These are phyloP conservation scores for Anastatus disparis DNA, from an alignment of 1,140 invertebrate species.

Conservation along the genomic window DNA sequence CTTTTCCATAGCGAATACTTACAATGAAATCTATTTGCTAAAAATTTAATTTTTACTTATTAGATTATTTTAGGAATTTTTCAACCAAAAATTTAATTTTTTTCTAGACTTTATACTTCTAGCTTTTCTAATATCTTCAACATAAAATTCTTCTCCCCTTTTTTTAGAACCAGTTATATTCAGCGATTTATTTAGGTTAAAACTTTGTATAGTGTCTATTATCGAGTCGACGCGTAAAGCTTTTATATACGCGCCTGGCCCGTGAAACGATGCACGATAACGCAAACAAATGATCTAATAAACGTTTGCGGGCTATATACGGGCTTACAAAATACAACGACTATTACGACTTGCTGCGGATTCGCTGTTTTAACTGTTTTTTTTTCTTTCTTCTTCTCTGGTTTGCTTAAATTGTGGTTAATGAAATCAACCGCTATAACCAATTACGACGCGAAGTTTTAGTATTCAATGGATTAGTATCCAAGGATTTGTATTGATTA, in stretches of 20 bases:
- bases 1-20: too few species aligned
- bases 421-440: slow-evolving; percentile 7
- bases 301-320: too few species aligned
- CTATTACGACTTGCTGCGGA: background rate
- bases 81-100: too few species aligned
- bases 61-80: too few species aligned
- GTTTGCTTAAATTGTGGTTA: slow-evolving; percentile 16
- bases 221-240: slow-evolving; percentile 4
- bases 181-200: slow-evolving; percentile 15
- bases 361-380: slow-evolving; percentile 5
- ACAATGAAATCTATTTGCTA: too few species aligned
- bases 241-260: background rate
- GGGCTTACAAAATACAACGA: background rate
- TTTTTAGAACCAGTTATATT: background rate
- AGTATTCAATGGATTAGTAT: too few species aligned
- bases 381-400: background rate
- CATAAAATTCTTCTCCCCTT: background rate
- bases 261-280: slow-evolving; percentile 21
- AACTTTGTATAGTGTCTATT: background rate
- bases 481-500: too few species aligned
- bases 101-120: too few species aligned
- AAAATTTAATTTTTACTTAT: too few species aligned
- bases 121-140: too few species aligned
- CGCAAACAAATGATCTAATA: slow-evolving; percentile 33
- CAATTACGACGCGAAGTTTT: too few species aligned